Evolutionary conservation across 2,888 invertebrate species (phyloP).

Genomic region (Platycnemis pennipes): DNA sequence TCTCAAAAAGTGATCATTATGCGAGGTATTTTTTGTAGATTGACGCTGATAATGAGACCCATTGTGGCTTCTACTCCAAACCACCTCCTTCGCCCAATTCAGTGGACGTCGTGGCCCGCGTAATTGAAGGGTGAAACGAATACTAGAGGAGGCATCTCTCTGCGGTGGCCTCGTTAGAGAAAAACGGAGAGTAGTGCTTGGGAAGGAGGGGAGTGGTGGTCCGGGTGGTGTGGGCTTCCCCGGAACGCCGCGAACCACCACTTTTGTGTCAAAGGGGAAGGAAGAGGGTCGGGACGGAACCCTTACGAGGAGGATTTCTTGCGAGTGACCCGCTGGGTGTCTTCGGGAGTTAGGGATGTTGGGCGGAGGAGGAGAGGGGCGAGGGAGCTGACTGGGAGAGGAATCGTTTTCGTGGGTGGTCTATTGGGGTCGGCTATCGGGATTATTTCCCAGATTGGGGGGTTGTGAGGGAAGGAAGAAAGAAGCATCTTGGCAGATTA

Average conservation of each 20-base stretch:
- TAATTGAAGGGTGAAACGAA: conserved; percentile 48
- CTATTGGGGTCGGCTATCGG: neutral
- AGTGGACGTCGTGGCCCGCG: neutral
- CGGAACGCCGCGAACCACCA: too few species aligned
- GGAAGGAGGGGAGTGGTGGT: neutral
- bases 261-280: neutral
- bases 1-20: conserved; percentile 25
- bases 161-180: conserved; percentile 8
- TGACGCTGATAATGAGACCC: conserved; percentile 32
- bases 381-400: neutral
- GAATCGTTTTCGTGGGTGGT: neutral
- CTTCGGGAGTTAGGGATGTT: neutral
- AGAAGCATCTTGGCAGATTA: conserved; percentile 19
- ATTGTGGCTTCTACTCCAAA: neutral
- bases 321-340: neutral
- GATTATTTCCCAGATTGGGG: conserved; percentile 27
- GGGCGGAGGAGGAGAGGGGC: neutral
- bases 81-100: neutral
- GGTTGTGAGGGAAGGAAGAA: conserved; percentile 23
- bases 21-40: conserved; percentile 9
- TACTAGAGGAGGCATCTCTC: neutral
- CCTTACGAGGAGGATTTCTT: neutral
- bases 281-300: neutral
- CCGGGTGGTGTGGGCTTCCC: neutral
- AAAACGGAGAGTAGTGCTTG: neutral